Evolutionary conservation across 2,797 vertebrate genomes (phyloP), one percentile per base, ranked within the genome.

Genomic region (Parotocinclus haroldoi): DNA sequence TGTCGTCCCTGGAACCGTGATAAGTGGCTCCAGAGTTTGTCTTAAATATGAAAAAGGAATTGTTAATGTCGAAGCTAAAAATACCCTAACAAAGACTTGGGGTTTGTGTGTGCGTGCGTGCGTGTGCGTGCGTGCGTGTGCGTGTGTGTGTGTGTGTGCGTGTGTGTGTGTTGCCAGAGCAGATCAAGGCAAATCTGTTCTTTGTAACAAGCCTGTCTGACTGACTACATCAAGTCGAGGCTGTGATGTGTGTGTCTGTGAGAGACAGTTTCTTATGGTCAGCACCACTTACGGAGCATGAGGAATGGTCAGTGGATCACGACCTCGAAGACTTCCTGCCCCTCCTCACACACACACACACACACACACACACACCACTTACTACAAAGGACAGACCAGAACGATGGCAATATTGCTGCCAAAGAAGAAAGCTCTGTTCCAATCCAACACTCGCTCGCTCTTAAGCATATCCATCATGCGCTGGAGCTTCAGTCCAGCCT

Each of bases 251-350:
- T 68, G 45, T 66, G 63, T 71, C 49, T 60, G 58, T n/a, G 17
- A 54, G 45, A 73, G 63, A 65, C 67, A 48, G 61, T 74, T 66
- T 68, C 58, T 73, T 73, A 68, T 67, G 67, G 67, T 73, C 75
- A 70, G 63, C 68, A 67, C 78, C 80, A 82, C 83, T 81, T 85
- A 79, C 51, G 61, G 79, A 76, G 80, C 74, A 82, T 89, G 85
- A 87, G 79, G 73, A 85, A 88, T 87, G 86, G 78, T 77, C 76
- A 62, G 58, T 58, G 80, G 86, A 86, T 87, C 84, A 79, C 56
- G 78, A 63, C 76, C 81, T 52, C 64, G 78, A 79, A 81, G 73
- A 78, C 80, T 80, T 74, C 75, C 83, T 85, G 85, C 84, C 81
- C 79, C 77, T 68, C 75, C 63, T 9, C 66, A 63, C 71, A 64